phyloP scores from a whole-genome alignment of 2,113 vertebrate species.

The Colossoma macropomum region DNA sequence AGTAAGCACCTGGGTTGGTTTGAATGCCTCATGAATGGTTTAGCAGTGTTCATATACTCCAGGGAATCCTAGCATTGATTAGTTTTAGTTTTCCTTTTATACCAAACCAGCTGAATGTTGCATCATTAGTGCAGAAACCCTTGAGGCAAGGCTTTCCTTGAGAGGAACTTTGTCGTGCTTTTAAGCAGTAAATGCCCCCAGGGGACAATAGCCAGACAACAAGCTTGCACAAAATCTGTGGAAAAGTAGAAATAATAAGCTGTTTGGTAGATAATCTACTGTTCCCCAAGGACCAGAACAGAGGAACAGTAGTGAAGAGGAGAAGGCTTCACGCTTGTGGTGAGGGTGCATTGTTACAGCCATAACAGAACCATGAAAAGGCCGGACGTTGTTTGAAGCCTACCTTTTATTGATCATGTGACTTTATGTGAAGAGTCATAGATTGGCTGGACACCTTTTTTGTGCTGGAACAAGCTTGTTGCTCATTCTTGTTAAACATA shows the following conservation, averaged over 20 bases:
- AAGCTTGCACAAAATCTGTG: conserved; percentile 20
- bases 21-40: neutral
- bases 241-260: neutral
- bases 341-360: neutral
- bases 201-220: conserved; percentile 31
- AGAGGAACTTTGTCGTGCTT: conserved; percentile 7
- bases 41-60: neutral
- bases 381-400: too few species aligned
- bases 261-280: conserved; percentile 7
- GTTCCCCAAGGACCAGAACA: neutral
- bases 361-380: neutral
- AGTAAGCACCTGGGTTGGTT: neutral
- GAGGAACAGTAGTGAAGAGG: neutral
- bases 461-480: too few species aligned
- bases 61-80: conserved; percentile 3
- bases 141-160: neutral
- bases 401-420: too few species aligned
- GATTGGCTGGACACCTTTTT: too few species aligned
- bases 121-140: conserved; percentile 11
- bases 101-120: neutral
- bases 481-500: too few species aligned
- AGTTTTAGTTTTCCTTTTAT: neutral
- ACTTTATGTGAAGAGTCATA: too few species aligned
- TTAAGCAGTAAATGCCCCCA: conserved; percentile 28
- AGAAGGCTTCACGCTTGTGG: neutral